phyloP scores from a whole-genome alignment of 2,888 invertebrate genomes.

The Clusia tigrina region DNA sequence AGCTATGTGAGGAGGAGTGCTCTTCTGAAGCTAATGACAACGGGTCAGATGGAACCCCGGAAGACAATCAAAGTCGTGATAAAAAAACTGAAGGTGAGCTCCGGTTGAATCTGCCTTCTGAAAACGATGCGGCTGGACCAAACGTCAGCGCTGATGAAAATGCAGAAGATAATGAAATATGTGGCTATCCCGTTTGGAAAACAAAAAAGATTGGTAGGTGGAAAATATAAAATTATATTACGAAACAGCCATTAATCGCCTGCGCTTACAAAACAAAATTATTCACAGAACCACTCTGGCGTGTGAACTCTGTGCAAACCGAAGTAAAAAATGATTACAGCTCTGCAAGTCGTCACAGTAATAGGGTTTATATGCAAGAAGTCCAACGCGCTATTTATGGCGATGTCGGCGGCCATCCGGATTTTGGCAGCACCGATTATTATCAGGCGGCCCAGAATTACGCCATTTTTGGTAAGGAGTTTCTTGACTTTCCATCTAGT shows the following conservation, averaged over 20 bases:
- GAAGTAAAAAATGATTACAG: not conserved
- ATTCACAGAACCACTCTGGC: too few species aligned
- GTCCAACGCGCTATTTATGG: slow-evolving; percentile 52
- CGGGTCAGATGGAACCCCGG: not conserved
- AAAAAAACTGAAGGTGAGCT: too few species aligned
- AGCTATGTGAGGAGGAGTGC: not conserved
- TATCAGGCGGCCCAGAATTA: slow-evolving; percentile 58
- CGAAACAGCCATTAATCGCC: too few species aligned
- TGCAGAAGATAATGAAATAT: slow-evolving; percentile 28
- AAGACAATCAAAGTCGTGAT: too few species aligned
- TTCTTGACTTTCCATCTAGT: slow-evolving; percentile 49
- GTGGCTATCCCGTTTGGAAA: slow-evolving; percentile 36
- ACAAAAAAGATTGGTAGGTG: slow-evolving; percentile 34
- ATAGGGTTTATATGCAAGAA: slow-evolving; percentile 45
- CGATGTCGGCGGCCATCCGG: slow-evolving; percentile 46
- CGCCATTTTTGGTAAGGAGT: slow-evolving; percentile 48
- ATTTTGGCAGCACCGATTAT: slow-evolving; percentile 45
- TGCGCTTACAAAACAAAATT: too few species aligned
- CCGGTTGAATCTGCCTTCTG: too few species aligned
- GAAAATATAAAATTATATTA: too few species aligned
- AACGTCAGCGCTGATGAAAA: not conserved
- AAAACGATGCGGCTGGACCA: not conserved
- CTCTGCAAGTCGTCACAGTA: slow-evolving; percentile 37
- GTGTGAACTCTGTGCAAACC: too few species aligned
- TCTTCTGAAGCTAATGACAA: not conserved